phyloP scores from a whole-genome alignment of 2,888 invertebrate species.

The Drosophila sordidula region DNA sequence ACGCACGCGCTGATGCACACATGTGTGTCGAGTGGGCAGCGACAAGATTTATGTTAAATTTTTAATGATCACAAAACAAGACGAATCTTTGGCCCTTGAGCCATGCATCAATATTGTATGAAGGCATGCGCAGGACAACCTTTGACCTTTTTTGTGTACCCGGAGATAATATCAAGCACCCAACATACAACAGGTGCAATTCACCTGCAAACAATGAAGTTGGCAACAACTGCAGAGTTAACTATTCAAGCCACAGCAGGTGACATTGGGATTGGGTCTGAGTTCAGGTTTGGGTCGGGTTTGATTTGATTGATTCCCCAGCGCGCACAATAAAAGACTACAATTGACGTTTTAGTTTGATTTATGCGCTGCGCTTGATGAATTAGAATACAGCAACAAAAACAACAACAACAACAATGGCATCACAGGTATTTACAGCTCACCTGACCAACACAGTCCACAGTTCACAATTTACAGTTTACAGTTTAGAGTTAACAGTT shows the following conservation, averaged over 20 bases:
- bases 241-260: slow-evolving; percentile 47
- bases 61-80: slow-evolving; percentile 41
- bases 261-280: slow-evolving; percentile 26
- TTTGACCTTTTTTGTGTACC: slow-evolving; percentile 43
- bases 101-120: slow-evolving; percentile 68
- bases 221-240: slow-evolving; percentile 38
- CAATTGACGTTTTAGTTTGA: slow-evolving; percentile 61
- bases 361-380: slow-evolving; percentile 64
- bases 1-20: background rate
- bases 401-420: slow-evolving; percentile 11
- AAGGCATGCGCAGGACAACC: slow-evolving; percentile 45
- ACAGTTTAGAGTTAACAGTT: slow-evolving; percentile 48
- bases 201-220: slow-evolving; percentile 27
- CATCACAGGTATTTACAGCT: slow-evolving; percentile 28
- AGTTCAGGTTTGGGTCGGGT: slow-evolving; percentile 1
- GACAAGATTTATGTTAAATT: slow-evolving; percentile 61
- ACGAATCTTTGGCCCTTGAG: slow-evolving; percentile 12
- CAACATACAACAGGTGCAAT: slow-evolving; percentile 45
- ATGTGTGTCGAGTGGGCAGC: slow-evolving; percentile 39
- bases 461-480: slow-evolving; percentile 26
- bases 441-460: slow-evolving; percentile 33
- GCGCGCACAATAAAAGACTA: slow-evolving; percentile 1
- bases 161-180: slow-evolving; percentile 40
- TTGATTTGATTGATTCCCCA: slow-evolving; percentile 40
- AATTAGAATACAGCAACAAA: slow-evolving; percentile 52